phyloP scores from a whole-genome alignment of 2,797 vertebrate genomes.

The Philypnodon macrostomus region DNA sequence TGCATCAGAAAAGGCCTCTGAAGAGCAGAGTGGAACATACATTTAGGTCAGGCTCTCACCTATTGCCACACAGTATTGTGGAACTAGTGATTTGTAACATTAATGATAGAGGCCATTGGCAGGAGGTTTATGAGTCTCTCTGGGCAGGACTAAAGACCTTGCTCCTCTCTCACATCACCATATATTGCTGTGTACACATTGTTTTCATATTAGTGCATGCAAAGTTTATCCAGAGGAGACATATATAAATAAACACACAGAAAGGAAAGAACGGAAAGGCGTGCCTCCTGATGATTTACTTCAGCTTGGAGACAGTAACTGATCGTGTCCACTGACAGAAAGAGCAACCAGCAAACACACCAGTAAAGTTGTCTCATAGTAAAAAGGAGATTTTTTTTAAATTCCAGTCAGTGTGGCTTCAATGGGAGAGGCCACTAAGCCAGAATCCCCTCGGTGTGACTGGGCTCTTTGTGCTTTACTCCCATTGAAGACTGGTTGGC shows the following conservation, averaged over 20 bases:
- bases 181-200: constrained; percentile 14
- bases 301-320: constrained; percentile 22
- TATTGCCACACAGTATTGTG: no score
- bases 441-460: constrained; percentile 75
- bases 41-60: no score
- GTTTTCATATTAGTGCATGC: constrained; percentile 42
- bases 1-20: no score
- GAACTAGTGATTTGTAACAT: no score
- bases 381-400: constrained; percentile 60
- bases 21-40: no score
- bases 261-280: constrained; percentile 8
- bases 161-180: constrained; percentile 9
- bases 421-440: constrained; percentile 78
- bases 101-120: no score
- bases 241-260: constrained; percentile 25
- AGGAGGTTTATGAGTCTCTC: no score
- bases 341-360: constrained; percentile 35
- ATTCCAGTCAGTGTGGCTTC: constrained; percentile 71
- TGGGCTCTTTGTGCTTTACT: constrained; percentile 79
- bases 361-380: constrained; percentile 29
- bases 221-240: constrained; percentile 36
- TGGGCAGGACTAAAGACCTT: neutral
- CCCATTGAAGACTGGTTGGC: constrained; percentile 97
- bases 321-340: constrained; percentile 43
- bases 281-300: constrained; percentile 10